A percentile compares a stretch with the other conserved stretches of the same genome.
phyloP scores from a whole-genome alignment of 2,113 vertebrate genomes.

The Carollia perspicillata region DNA sequence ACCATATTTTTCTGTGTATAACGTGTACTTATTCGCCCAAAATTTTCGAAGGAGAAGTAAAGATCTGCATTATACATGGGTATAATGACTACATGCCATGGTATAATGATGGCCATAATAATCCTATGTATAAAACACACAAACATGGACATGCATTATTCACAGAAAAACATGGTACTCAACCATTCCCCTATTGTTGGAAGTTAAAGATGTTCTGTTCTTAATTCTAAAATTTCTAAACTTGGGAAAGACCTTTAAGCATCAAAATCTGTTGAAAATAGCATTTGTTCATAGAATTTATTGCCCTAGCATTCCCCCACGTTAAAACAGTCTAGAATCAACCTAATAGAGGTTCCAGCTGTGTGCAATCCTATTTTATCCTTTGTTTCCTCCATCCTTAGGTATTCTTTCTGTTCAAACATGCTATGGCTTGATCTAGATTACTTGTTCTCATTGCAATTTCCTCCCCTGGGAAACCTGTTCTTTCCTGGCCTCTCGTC shows the following conservation, averaged over 20 bases:
- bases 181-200: background rate
- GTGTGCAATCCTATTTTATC: background rate
- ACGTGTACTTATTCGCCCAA: no score
- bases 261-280: background rate
- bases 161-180: no score
- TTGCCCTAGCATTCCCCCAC: background rate
- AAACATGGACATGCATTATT: no score
- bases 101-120: no score
- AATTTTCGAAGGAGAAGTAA: no score
- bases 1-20: background rate
- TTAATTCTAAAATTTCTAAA: conserved; percentile 4
- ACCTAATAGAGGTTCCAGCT: background rate
- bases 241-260: background rate
- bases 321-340: conserved; percentile 41
- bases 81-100: no score
- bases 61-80: no score
- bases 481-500: conserved; percentile 63
- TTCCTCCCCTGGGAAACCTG: conserved; percentile 69
- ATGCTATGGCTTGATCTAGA: conserved; percentile 52
- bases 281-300: background rate
- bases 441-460: conserved; percentile 56
- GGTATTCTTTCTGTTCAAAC: conserved; percentile 58
- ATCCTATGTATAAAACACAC: no score
- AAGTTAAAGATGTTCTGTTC: background rate
- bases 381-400: background rate